phyloP scores from a whole-genome alignment of 92 coral and sea anemone species.

The Nematostella vectensis region DNA sequence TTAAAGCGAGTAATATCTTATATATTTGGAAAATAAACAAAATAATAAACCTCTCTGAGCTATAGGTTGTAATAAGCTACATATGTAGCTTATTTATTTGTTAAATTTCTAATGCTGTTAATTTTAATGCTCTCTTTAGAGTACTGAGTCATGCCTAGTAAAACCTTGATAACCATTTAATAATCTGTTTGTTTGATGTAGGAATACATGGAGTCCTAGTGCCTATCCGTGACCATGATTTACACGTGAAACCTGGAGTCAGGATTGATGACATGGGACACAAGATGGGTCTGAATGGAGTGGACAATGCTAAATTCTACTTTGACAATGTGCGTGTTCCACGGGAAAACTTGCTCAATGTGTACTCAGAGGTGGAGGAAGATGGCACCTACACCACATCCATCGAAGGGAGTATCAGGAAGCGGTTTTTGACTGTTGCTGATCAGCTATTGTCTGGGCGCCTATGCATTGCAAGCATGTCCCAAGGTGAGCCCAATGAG shows the following conservation, averaged over 20 bases:
- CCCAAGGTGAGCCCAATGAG: constrained; percentile 33
- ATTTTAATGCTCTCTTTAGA: too few relatives aligned
- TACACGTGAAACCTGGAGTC: constrained; percentile 60
- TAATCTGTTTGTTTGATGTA: constrained; percentile 2
- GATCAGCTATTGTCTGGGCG: constrained; percentile 74
- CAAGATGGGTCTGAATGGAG: constrained; percentile 79
- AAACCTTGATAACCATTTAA: too few relatives aligned
- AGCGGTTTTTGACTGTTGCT: constrained; percentile 74
- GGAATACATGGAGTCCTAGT: constrained; percentile 78
- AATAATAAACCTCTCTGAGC: too few relatives aligned
- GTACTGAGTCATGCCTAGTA: too few relatives aligned
- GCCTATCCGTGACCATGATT: constrained; percentile 59
- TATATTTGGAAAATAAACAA: too few relatives aligned
- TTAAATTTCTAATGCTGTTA: too few relatives aligned
- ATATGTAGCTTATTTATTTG: too few relatives aligned
- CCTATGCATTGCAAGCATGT: constrained; percentile 74
- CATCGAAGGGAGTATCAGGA: constrained; percentile 54
- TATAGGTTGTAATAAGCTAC: too few relatives aligned
- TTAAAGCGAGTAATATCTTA: too few relatives aligned
- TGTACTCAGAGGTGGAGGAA: constrained; percentile 65
- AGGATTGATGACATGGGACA: constrained; percentile 81
- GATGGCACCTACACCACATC: constrained; percentile 64
- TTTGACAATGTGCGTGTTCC: constrained; percentile 74
- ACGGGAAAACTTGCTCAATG: constrained; percentile 67
- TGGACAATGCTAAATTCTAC: constrained; percentile 73